Evolutionary conservation across 2,113 vertebrate species (phyloP), one percentile per base, ranked within the genome.

Genomic region (Tichodroma muraria): DNA sequence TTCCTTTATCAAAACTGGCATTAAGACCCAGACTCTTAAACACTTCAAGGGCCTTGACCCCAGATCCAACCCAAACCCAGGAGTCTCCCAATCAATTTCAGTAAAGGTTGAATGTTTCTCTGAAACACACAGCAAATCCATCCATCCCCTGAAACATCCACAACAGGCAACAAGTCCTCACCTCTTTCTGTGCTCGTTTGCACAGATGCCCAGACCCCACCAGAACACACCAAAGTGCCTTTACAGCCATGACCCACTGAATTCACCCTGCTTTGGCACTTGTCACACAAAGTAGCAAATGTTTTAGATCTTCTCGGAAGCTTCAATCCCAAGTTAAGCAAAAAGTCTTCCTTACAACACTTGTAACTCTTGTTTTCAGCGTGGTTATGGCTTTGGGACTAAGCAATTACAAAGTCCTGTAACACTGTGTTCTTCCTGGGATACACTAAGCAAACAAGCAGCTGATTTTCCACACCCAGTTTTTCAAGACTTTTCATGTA

Each of bases 381-480:
- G 9, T 14, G 31, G 68, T 7, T 6, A 68, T 5, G 40, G 69
- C 56, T 86, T 83, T 86, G 44, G 60, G 44, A 63, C 56, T 94
- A 57, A 88, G 85, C 56, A 66, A 4, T 56, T 59, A 44, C 59
- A 65, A 80, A 91, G 23, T 63, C 40, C 60, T 42, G 14, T 56
- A 83, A 88, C 2, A 1, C 38, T 18, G 11, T 61, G 44, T 13
- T 77, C 85, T 94, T 85, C 88, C 57, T 49, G 38, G 60, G 91
- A 86, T 68, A 49, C 85, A 30, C 23, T 15, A 60, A 85, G 79
- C 47, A 91, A 95, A 91, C 72, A 75, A 94, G 49, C 64, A 80
- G 86, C 31, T 56, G 19, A 93, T 86, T 83, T 60, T 90, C 82
- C 88, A 71, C 64, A 44, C 50, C 27, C 38, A 47, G 23, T 60